Conservation (phyloP, 2,888 invertebrate species). For the Petrophora chlorosata region DNA sequence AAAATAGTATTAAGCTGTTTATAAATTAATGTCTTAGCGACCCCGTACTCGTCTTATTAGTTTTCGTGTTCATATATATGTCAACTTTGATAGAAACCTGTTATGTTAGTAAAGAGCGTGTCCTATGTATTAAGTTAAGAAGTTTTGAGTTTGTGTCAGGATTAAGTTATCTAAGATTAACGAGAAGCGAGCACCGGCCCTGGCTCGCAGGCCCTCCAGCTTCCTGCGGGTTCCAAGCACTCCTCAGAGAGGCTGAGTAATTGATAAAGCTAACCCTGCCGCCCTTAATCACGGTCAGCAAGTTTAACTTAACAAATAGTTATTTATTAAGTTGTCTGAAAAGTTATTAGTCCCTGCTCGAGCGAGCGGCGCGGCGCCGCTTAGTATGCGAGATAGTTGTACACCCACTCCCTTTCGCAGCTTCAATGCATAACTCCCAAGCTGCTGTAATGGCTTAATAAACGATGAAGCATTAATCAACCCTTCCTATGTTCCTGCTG, state of each 20-base stretch:
- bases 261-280: slow-evolving; percentile 71
- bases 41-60: too few relatives aligned
- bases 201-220: slow-evolving; percentile 37
- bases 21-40: too few relatives aligned
- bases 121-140: slow-evolving; percentile 20
- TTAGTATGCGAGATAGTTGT: slow-evolving; percentile 25
- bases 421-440: slow-evolving; percentile 29
- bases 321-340: slow-evolving; percentile 58
- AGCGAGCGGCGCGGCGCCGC: slow-evolving; percentile 20
- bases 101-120: too few relatives aligned
- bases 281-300: slow-evolving; percentile 65
- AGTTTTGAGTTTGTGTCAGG: slow-evolving; percentile 54
- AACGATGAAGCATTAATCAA: slow-evolving; percentile 33
- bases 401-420: slow-evolving; percentile 16
- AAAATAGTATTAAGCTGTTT: too few relatives aligned
- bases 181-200: slow-evolving; percentile 52
- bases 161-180: slow-evolving; percentile 74
- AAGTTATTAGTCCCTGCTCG: slow-evolving; percentile 46
- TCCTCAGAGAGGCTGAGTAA: slow-evolving; percentile 64
- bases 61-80: too few relatives aligned
- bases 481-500: slow-evolving; percentile 32
- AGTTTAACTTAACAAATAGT: slow-evolving; percentile 59
- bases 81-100: too few relatives aligned
- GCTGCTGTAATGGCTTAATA: slow-evolving; percentile 33
- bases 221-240: slow-evolving; percentile 44